Percentiles rank a stretch among this genome's conserved stretches.
These are phyloP conservation scores for Picathartes gymnocephalus DNA, from an alignment of 2,113 vertebrate species.

Conservation along the genomic window DNA sequence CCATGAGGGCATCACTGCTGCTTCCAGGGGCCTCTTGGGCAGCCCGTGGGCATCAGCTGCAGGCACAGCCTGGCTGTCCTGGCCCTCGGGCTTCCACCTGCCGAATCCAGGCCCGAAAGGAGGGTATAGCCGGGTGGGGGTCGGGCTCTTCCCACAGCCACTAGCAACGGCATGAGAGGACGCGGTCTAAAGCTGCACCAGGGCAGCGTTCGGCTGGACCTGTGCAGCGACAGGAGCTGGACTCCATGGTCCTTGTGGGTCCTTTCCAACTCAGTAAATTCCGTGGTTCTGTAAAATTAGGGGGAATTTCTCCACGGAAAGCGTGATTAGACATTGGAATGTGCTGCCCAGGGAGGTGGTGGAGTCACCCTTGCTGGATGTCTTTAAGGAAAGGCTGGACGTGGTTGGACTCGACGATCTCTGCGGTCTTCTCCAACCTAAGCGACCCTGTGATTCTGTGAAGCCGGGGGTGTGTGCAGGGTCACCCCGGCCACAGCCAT, in stretches of 20 bases:
- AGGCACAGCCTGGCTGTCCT: not conserved
- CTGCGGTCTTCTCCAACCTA: not conserved
- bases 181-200: not conserved
- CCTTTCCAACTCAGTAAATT: too few relatives aligned
- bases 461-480: not conserved
- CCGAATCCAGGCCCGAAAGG: not conserved
- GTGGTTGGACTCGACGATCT: not conserved
- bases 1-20: accelerated
- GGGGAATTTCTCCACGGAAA: not conserved
- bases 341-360: not conserved
- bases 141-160: too few relatives aligned
- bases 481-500: accelerated
- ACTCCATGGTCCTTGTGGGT: not conserved
- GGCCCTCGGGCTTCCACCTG: not conserved
- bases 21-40: accelerated
- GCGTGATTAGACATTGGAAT: not conserved
- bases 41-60: not conserved
- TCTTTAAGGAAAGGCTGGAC: not conserved
- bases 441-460: not conserved
- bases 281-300: not conserved
- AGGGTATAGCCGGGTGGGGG: not conserved
- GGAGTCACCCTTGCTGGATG: not conserved
- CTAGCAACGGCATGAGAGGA: not conserved
- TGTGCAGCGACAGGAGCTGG: accelerated
- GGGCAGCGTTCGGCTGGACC: accelerated